Percentiles rank a stretch among this genome's conserved stretches.
Evolutionary conservation across 2,888 invertebrate genomes (phyloP).

Genomic region (Anticlea derivata): DNA sequence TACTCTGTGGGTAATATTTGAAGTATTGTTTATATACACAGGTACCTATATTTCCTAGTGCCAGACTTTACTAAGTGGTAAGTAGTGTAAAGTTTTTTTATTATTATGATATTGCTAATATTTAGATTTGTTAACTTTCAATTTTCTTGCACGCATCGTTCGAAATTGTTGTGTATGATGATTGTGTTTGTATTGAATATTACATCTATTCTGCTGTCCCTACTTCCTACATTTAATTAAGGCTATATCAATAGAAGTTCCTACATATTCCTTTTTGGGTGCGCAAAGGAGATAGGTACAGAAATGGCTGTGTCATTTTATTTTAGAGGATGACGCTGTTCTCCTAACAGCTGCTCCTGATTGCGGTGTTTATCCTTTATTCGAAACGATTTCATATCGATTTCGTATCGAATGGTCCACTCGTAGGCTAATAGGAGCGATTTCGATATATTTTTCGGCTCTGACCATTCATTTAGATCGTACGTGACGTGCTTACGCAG

Average conservation of each 20-base stretch:
- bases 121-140: too few species aligned
- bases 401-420: conserved; percentile 72
- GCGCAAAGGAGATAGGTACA: conserved; percentile 67
- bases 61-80: too few species aligned
- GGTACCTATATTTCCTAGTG: too few species aligned
- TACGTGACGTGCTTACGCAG: conserved; percentile 80
- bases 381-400: conserved; percentile 77
- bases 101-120: too few species aligned
- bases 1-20: too few species aligned
- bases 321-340: conserved; percentile 81
- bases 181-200: too few species aligned
- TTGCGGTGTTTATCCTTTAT: conserved; percentile 79
- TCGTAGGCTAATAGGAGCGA: conserved; percentile 77
- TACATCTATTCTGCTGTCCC: conserved; percentile 59
- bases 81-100: too few species aligned
- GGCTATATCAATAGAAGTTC: conserved; percentile 63
- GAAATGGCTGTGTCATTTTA: conserved; percentile 83
- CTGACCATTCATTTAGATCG: conserved; percentile 73
- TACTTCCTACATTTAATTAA: conserved; percentile 65
- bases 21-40: too few species aligned
- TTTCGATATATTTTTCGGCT: conserved; percentile 76
- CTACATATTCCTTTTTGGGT: conserved; percentile 64
- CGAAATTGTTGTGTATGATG: too few species aligned
- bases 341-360: conserved; percentile 80
- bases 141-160: too few species aligned